Evolutionary conservation across 2,797 vertebrate genomes (phyloP).

Genomic region (Argentina silus): DNA sequence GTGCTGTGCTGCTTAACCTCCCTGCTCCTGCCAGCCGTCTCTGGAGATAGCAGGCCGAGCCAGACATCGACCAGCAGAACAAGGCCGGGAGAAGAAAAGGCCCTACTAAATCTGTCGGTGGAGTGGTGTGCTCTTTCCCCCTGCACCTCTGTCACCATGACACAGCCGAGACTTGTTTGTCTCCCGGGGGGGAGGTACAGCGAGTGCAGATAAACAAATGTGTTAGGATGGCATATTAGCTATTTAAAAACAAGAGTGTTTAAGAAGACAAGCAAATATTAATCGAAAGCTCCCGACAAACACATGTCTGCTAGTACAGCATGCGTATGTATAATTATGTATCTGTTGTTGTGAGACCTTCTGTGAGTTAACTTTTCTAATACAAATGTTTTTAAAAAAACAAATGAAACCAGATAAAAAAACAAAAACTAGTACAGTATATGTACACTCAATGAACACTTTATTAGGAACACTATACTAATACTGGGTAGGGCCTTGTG

Average conservation of each 20-base stretch:
- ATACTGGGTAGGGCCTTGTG: no score
- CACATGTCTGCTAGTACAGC: no score
- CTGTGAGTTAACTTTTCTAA: neutral
- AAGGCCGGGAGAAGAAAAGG: neutral
- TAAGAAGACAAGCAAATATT: no score
- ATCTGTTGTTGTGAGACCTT: no score
- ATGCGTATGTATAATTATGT: no score
- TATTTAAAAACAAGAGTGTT: neutral
- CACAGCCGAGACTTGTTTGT: neutral
- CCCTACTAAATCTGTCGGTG: neutral
- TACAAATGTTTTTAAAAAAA: neutral
- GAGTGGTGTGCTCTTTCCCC: constrained; percentile 11
- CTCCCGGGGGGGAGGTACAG: neutral
- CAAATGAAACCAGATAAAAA: no score
- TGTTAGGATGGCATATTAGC: neutral
- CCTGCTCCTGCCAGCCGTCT: constrained; percentile 8
- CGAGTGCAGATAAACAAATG: neutral
- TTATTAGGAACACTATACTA: no score
- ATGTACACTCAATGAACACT: no score
- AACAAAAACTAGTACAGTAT: no score
- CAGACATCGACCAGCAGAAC: constrained; percentile 12
- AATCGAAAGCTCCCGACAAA: no score
- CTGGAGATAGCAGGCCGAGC: constrained; percentile 27
- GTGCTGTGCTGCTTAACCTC: constrained; percentile 17
- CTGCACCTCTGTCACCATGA: constrained; percentile 5